Evolutionary conservation across 2,113 vertebrate species (phyloP).

Genomic region (Nibea albiflora): DNA sequence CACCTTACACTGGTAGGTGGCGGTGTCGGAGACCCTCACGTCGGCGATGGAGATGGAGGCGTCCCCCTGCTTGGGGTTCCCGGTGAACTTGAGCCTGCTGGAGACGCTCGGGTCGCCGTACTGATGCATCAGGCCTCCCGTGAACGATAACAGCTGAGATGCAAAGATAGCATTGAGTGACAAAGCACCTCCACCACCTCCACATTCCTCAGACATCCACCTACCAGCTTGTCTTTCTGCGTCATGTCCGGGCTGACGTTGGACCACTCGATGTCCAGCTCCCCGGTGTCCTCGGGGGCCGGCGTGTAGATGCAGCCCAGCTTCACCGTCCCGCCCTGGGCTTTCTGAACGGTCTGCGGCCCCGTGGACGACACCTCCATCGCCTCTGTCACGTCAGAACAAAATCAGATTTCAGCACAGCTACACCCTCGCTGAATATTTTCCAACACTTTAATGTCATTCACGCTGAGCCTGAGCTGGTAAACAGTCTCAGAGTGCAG

Average conservation of each 20-base stretch:
- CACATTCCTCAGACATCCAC: slow-evolving; percentile 1
- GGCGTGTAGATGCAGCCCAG: slow-evolving; percentile 88
- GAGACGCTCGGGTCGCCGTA: slow-evolving; percentile 79
- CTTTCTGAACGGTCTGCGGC: slow-evolving; percentile 85
- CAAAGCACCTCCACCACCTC: slow-evolving; percentile 5
- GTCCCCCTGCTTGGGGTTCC: slow-evolving; percentile 85
- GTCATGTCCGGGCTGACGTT: slow-evolving; percentile 87
- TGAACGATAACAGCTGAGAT: slow-evolving; percentile 87
- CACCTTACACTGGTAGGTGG: slow-evolving; percentile 94
- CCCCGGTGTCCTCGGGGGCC: slow-evolving; percentile 83
- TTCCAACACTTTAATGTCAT: slow-evolving; percentile 43
- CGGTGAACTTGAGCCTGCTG: slow-evolving; percentile 84
- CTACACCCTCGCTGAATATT: slow-evolving; percentile 30
- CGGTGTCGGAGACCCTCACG: slow-evolving; percentile 83
- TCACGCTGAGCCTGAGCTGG: slow-evolving; percentile 57
- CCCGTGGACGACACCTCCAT: slow-evolving; percentile 80
- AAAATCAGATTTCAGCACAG: slow-evolving; percentile 7
- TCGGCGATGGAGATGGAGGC: slow-evolving; percentile 87
- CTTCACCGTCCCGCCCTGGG: slow-evolving; percentile 81
- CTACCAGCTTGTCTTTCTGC: slow-evolving; percentile 83
- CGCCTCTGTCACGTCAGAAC: slow-evolving; percentile 60
- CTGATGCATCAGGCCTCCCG: slow-evolving; percentile 80
- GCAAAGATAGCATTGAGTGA: slow-evolving; percentile 49
- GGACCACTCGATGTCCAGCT: slow-evolving; percentile 91
- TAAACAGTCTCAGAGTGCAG: slow-evolving; percentile 49